Base-by-base conservation (phyloP, 2,888 invertebrate genomes). In the Hymenopus coronatus region DNA sequence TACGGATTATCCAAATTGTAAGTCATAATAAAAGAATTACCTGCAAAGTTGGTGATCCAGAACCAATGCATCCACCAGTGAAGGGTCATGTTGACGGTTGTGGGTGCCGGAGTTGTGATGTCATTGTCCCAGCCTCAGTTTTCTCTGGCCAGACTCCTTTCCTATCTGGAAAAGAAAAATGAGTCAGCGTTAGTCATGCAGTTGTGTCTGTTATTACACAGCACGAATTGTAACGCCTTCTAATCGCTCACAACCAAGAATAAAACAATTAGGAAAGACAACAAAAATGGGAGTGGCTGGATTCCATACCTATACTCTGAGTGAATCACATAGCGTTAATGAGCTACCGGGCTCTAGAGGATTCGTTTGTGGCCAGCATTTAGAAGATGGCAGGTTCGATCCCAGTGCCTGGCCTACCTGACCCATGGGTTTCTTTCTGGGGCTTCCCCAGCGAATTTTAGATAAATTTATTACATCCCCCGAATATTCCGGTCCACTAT, bases 61-160 rank as follows among this genome's bases (percentile, higher is more conserved):
- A 97, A 97, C 97, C 97, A 97, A 93, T 97, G 97, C 95, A 96
- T 97, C 97, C 97, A 97, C 96, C 96, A 97, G 94, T 97, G 97
- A 92, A 96, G 95, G 94, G 96, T 97, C 97, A 97, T 97, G 96
- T 96, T 94, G 30, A 30, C 70, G 15, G 6, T 28, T 46, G n/a
- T 85, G 84, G 28, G 20, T 28, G 33, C 28, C 94, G 93, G 20
- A 46, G 86, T 46, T 28, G 83, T 70, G 82, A 28, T 46, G 83
- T 70, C 90, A 89, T 90, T 85, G 46, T 88, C 88, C 28, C 81
- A 83, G 40, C 27, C n/a, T n/a, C 28, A 85, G 28, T 70, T 70
- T 15, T 70, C 25, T 25, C 54, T 20, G 54, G 15, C 54, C 54
- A 70, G 54, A 70, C 15, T 70, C 20, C 54, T 70, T 70, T 70